phyloP scores from a whole-genome alignment of 2,888 invertebrate species.

The Ceriagrion tenellum region DNA sequence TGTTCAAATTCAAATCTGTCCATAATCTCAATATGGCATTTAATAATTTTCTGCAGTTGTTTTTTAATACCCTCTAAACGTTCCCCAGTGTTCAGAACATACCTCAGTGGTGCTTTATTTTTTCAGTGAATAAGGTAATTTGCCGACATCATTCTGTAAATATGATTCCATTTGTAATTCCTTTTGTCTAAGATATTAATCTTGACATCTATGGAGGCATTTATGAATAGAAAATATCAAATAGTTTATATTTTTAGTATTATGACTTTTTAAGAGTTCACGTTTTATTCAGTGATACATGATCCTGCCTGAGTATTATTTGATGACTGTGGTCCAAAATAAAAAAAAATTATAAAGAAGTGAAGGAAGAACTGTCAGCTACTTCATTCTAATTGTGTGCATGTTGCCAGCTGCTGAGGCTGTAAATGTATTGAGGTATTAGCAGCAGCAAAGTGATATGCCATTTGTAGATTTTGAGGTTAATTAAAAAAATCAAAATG shows the following conservation, averaged over 20 bases:
- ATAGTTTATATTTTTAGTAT: conserved; percentile 50
- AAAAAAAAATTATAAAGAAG: background rate
- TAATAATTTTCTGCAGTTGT: background rate
- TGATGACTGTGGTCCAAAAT: conserved; percentile 7
- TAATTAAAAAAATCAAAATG: background rate
- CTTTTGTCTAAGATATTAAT: background rate
- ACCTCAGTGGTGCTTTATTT: background rate
- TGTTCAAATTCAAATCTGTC: background rate
- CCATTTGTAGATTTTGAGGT: conserved; percentile 36
- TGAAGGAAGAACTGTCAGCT: background rate
- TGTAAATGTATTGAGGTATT: background rate
- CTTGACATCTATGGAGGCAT: background rate
- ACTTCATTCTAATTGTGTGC: background rate
- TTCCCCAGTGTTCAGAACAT: conserved; percentile 6
- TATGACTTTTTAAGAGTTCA: background rate
- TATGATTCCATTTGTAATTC: conserved; percentile 18
- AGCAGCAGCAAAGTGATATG: background rate
- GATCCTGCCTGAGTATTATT: conserved; percentile 52
- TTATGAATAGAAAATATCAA: conserved; percentile 37
- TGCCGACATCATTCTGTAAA: background rate
- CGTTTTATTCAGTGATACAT: conserved; percentile 39
- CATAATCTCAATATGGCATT: background rate
- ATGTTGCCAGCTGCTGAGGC: background rate
- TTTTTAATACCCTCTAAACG: background rate
- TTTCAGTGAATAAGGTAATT: background rate